Base-by-base conservation (phyloP, 2,888 invertebrate genomes). In the Drosophila parthenogenetica region DNA sequence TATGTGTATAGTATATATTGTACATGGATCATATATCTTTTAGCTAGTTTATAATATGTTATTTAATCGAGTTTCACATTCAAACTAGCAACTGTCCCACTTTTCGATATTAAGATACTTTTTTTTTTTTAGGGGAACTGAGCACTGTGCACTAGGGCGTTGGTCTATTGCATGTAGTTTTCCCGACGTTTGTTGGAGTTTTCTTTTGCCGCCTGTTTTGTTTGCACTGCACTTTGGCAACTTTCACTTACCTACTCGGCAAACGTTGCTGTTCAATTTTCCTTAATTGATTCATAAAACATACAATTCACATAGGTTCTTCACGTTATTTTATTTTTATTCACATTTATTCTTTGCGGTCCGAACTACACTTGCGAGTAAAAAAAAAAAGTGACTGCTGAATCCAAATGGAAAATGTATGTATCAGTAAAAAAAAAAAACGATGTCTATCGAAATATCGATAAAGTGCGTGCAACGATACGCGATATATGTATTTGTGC, bases 311-410 rank as follows among this genome's bases (percentile, higher is more conserved):
- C 69, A 77, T 62, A 73, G 73, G 66, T 74, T 68, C 62, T 73
- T 63, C 72, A 73, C 78, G 76, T 76, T 76, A 74, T 73, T 73
- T 78, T 69, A 69, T 65, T 69, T 77, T 77, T 60, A 64, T 70
- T 65, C 77, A 72, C 76, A 77, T 77, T 77, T 76, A 78, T 78
- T 78, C 79, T 79, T 79, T 85, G 82, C 81, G 82, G 81, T 73
- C 83, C 83, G 78, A 82, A 75, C 84, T 81, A 69, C 73, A 79
- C 73, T 83, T 76, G 83, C 86, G 83, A 83, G 83, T 80, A 80
- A 80, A 83, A 83, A 77, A 77, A 76, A 77, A 77, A 77, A 77
- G 77, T 77, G 77, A 77, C 77, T 77, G 73, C 73, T 74, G 66
- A 68, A 65, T 70, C 46, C 64, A 70, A 68, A 63, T 69, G 83